Percentiles rank a stretch among this genome's conserved stretches.
Conservation (phyloP, 2,113 vertebrate species). For the Salminus brasiliensis region DNA sequence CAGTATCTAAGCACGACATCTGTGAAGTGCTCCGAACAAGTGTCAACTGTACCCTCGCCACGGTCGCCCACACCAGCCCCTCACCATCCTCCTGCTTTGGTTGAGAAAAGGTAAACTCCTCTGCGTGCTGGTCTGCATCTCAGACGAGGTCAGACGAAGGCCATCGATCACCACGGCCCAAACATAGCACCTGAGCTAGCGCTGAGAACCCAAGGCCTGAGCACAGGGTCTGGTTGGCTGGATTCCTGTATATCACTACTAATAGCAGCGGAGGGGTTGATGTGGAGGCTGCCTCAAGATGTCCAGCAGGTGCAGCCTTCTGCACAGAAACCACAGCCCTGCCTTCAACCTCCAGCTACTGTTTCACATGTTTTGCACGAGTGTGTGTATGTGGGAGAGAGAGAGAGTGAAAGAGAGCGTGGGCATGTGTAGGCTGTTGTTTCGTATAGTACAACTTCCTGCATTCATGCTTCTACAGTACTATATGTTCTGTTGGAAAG, state of each 20-base stretch:
- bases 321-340: constrained; percentile 70
- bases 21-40: constrained; percentile 12
- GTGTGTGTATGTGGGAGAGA: background rate
- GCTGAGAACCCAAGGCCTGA: background rate
- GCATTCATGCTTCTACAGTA: constrained; percentile 66
- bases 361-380: constrained; percentile 53
- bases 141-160: background rate
- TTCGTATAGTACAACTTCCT: constrained; percentile 63
- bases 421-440: constrained; percentile 2
- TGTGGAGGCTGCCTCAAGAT: constrained; percentile 35
- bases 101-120: background rate
- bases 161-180: constrained; percentile 5
- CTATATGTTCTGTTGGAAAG: background rate
- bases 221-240: background rate
- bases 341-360: constrained; percentile 54
- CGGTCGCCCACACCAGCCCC: background rate
- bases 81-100: background rate
- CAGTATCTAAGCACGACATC: constrained; percentile 33
- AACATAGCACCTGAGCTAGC: background rate
- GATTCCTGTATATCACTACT: constrained; percentile 32
- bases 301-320: constrained; percentile 67
- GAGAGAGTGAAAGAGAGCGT: constrained; percentile 5
- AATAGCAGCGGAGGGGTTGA: constrained; percentile 31
- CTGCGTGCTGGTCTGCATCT: background rate
- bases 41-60: constrained; percentile 13